phyloP scores from a whole-genome alignment of 2,797 vertebrate genomes.

The Sebastes baramenuke region DNA sequence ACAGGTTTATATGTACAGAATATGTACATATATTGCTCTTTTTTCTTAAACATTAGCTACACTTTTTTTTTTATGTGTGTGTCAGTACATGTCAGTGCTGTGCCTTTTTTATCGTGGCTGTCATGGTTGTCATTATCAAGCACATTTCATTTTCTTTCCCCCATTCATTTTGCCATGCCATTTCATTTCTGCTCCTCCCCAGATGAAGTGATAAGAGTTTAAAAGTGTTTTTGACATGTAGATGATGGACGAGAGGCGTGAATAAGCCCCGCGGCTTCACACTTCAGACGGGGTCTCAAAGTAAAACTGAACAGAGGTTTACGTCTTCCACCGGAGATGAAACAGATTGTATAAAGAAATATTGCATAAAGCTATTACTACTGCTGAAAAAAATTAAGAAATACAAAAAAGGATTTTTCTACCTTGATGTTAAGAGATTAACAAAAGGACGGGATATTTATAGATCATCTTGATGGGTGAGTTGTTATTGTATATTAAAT shows the following conservation, averaged over 20 bases:
- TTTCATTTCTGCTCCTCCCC: conserved; percentile 47
- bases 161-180: conserved; percentile 29
- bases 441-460: conserved; percentile 11
- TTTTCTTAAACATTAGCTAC: not conserved
- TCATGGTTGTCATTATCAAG: conserved; percentile 44
- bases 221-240: conserved; percentile 59
- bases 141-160: conserved; percentile 20
- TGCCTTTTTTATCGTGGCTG: conserved; percentile 37
- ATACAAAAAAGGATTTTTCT: conserved; percentile 1
- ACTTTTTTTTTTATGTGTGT: not conserved
- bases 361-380: conserved; percentile 1
- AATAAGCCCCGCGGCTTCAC: conserved; percentile 30
- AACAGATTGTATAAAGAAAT: conserved; percentile 10
- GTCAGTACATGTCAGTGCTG: conserved; percentile 33
- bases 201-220: conserved; percentile 64
- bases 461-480: not conserved
- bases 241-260: conserved; percentile 55
- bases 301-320: conserved; percentile 30
- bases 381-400: not conserved
- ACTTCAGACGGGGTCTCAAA: conserved; percentile 41
- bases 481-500: conserved; percentile 4
- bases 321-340: conserved; percentile 26
- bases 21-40: conserved; percentile 1
- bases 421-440: conserved; percentile 8
- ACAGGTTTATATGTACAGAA: conserved; percentile 16